A percentile compares a stretch with the other conserved stretches of the same genome.
phyloP scores from a whole-genome alignment of 2,797 vertebrate species.

The Novumbra hubbsi region DNA sequence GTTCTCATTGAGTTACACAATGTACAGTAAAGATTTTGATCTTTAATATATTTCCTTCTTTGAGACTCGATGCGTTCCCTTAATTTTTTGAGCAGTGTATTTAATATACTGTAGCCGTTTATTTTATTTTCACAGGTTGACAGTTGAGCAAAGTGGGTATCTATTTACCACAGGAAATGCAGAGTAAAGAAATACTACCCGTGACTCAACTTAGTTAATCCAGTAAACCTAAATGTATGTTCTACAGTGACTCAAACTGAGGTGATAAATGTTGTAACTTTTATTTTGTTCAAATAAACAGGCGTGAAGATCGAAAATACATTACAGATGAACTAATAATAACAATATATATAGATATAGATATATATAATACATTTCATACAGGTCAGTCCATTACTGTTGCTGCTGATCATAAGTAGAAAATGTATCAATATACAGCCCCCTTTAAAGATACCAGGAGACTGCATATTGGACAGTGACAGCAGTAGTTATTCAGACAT shows the following conservation, averaged over 20 bases:
- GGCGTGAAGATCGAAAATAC: conserved; percentile 36
- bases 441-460: conserved; percentile 23
- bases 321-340: conserved; percentile 18
- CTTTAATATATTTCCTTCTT: no score
- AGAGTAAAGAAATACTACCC: not conserved
- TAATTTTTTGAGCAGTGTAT: no score
- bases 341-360: conserved; percentile 19
- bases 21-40: no score
- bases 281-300: conserved; percentile 38
- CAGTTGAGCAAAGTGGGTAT: not conserved
- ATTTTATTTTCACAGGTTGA: not conserved
- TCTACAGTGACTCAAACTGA: not conserved
- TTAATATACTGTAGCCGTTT: no score
- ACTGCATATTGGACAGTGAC: conserved; percentile 26
- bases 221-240: not conserved
- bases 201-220: not conserved
- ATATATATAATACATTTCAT: conserved; percentile 26
- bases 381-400: conserved; percentile 18
- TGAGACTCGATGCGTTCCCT: no score
- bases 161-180: not conserved
- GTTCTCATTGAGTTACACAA: no score
- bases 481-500: conserved; percentile 21
- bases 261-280: conserved; percentile 20
- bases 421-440: conserved; percentile 7
- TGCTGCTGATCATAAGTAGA: conserved; percentile 19